Conservation (phyloP, 2,797 vertebrate species). For the Pangasius krempfi region DNA sequence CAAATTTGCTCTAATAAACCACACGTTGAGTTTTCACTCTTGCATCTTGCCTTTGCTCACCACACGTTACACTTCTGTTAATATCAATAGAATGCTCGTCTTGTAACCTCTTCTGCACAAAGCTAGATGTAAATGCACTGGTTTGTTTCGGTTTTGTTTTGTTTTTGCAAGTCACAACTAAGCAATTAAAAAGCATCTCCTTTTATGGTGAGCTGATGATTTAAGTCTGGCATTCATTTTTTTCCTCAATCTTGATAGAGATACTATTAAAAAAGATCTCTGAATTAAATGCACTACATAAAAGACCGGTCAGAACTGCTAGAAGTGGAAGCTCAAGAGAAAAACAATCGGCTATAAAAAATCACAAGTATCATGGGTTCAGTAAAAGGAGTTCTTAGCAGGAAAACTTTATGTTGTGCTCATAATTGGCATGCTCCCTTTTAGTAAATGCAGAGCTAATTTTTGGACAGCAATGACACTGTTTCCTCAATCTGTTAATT, state of each 20-base stretch:
- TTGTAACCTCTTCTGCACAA: not conserved
- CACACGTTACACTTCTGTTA: not conserved
- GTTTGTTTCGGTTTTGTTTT: too few relatives aligned
- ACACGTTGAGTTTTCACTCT: not conserved
- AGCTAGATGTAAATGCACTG: not conserved
- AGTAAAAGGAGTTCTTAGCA: not conserved
- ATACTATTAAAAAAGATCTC: not conserved
- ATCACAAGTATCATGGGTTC: not conserved
- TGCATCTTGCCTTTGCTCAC: not conserved
- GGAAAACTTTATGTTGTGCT: not conserved
- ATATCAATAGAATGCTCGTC: not conserved
- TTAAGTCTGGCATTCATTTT: not conserved
- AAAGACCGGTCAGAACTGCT: not conserved
- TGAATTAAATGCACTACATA: not conserved
- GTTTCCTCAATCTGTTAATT: conserved; percentile 25
- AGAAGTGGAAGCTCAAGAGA: not conserved
- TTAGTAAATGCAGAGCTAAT: conserved; percentile 33
- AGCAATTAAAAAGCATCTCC: not conserved
- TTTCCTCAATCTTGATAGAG: not conserved
- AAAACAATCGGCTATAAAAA: not conserved
- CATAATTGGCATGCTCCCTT: not conserved
- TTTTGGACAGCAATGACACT: conserved; percentile 29
- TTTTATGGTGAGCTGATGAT: not conserved
- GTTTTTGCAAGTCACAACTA: too few relatives aligned
- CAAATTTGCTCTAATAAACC: not conserved